Base-by-base conservation (phyloP, 2,797 vertebrate species). In the Nyctibius grandis region DNA sequence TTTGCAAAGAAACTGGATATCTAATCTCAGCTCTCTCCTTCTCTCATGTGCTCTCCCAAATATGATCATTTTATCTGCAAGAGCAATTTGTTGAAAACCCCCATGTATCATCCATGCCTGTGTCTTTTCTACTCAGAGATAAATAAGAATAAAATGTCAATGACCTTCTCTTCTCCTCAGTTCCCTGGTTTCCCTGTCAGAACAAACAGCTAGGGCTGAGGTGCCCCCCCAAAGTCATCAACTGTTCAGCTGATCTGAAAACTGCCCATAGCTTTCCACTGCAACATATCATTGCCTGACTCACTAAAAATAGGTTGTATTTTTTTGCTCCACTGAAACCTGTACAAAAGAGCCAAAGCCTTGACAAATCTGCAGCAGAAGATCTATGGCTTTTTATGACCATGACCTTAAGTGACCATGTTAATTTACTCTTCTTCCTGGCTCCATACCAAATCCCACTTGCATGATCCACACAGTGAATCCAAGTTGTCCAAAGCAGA, bases 381-480 rank as follows among this genome's bases (percentile, higher is more conserved):
- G 36, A 91, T 11, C 67, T 82, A 73, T 34, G 36, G 4, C 12
- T 79, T 92, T 94, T 89, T 89, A 93, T 85, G 70, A 89, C 51
- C 34, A 33, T 74, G 88, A 94, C 84, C 86, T 95, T 76, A 95
- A 92, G 59, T 74, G 86, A 89, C 80, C 59, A 70, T 25, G 22
- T 48, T 86, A 67, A 89, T 91, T 75, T 68, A 78, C 45, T 81
- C 47, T 54, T 89, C 77, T 87, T 82, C 47, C 70, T 93, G 91
- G 81, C 70, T 85, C 48, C 21, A 9, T 53, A 86, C 70, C 91
- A 94, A 91, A 83, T 85, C 77, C 64, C 78, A 77, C 84, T 89
- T 92, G 26, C 23, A 21, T 60, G 84, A 64, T 74, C 83, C 63
- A 67, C 63, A 69, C 65, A 91, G 68, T 48, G 59, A 79, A 40